These are phyloP conservation scores for Chrysaora quinquecirrha DNA, from an alignment of 30 jellyfish, hydroid and myxozoan species.

Conservation along the genomic window DNA sequence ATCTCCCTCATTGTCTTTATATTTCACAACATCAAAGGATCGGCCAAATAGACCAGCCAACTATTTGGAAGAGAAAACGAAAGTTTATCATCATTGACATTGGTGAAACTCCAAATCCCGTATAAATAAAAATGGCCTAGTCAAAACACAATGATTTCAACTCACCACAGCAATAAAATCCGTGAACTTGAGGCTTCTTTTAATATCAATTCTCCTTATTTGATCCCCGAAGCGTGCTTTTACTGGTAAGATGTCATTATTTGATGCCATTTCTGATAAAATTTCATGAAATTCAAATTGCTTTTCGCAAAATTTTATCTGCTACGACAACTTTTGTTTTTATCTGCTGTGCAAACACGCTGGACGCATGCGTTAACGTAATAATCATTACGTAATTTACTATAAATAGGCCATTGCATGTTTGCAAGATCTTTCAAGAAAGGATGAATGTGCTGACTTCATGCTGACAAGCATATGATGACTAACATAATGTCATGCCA, in stretches of 20 bases:
- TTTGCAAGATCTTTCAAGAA: too few species aligned
- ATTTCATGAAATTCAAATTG: neutral
- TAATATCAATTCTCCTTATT: conserved; percentile 17
- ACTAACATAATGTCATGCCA: too few species aligned
- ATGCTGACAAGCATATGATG: too few species aligned
- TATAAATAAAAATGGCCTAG: neutral
- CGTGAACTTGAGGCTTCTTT: conserved; percentile 4
- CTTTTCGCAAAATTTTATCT: neutral
- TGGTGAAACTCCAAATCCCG: neutral
- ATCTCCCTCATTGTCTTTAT: conserved; percentile 60
- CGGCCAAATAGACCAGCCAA: conserved; percentile 60
- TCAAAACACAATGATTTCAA: neutral
- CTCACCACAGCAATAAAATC: conserved; percentile 52
- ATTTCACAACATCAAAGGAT: conserved; percentile 40
- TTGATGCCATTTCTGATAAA: neutral
- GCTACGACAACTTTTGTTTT: neutral
- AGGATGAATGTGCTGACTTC: too few species aligned
- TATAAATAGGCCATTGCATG: too few species aligned
- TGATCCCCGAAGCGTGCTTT: conserved; percentile 26
- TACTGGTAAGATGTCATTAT: neutral
- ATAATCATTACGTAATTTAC: too few species aligned
- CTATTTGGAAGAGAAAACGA: conserved; percentile 3
- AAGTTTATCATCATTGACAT: neutral
- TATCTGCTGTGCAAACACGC: neutral
- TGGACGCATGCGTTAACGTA: conserved; percentile 13